phyloP scores from a whole-genome alignment of 2,888 invertebrate species.

The Zele albiditarsus region DNA sequence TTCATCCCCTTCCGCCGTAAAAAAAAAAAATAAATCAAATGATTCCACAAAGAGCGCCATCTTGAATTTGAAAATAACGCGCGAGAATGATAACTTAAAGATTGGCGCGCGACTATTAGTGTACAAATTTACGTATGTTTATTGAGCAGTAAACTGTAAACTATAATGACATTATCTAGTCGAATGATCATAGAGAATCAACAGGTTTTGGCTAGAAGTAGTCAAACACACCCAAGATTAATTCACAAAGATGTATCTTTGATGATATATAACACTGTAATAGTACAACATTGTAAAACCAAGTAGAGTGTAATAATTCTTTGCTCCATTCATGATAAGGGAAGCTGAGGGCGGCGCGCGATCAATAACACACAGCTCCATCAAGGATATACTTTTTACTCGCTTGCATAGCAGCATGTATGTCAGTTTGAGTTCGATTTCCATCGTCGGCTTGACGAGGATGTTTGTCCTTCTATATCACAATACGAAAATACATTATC shows the following conservation, averaged over 20 bases:
- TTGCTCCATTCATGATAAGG: neutral
- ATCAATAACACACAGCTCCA: constrained; percentile 19
- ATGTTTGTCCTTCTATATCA: constrained; percentile 15
- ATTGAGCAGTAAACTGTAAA: neutral
- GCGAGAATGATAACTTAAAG: neutral
- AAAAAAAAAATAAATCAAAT: neutral
- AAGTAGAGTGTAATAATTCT: neutral
- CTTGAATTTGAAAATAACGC: neutral
- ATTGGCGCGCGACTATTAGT: neutral
- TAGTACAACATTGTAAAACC: neutral
- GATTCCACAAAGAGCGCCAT: neutral
- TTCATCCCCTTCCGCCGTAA: too few relatives aligned
- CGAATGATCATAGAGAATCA: neutral
- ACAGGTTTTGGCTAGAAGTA: neutral
- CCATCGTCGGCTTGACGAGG: neutral
- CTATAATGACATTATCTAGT: neutral
- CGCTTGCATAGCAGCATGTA: neutral
- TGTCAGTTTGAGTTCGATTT: neutral
- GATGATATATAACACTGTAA: neutral
- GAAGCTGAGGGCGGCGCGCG: constrained; percentile 12
- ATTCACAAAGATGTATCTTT: neutral
- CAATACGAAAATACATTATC: neutral
- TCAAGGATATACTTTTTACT: neutral
- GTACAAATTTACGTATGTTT: neutral
- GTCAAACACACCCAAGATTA: neutral